phyloP scores from a whole-genome alignment of 2,797 vertebrate species.

The Sciaenops ocellatus region DNA sequence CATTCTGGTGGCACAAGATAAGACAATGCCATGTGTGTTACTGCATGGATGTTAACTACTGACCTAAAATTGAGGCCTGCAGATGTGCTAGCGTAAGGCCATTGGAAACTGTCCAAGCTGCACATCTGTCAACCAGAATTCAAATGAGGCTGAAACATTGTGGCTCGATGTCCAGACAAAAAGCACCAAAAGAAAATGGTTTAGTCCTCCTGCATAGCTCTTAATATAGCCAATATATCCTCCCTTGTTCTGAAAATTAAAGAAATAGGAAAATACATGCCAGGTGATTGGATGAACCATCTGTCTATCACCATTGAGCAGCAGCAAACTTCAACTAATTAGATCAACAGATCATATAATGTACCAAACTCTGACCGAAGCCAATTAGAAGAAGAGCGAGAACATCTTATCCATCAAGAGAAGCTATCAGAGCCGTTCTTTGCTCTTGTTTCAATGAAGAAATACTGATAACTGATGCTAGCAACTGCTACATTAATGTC shows the following conservation, averaged over 20 bases:
- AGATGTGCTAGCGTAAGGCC: constrained; percentile 43
- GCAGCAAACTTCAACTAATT: too few species aligned
- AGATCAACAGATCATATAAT: too few species aligned
- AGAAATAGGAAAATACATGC: not conserved
- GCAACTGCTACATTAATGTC: too few species aligned
- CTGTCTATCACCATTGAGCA: too few species aligned
- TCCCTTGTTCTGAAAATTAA: not conserved
- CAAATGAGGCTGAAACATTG: constrained; percentile 20
- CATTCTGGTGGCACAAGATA: constrained; percentile 69
- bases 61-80: constrained; percentile 42
- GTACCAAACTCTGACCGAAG: too few species aligned
- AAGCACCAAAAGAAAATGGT: not conserved
- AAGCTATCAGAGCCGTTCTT: too few species aligned
- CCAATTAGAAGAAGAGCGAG: too few species aligned
- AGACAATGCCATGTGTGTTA: constrained; percentile 38
- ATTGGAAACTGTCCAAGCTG: constrained; percentile 56
- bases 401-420: too few species aligned
- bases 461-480: too few species aligned
- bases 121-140: constrained; percentile 65
- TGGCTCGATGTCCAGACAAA: constrained; percentile 21
- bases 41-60: not conserved
- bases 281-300: too few species aligned
- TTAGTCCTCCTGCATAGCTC: not conserved
- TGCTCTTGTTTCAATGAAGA: too few species aligned
- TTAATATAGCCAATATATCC: too few species aligned